These are phyloP conservation scores for Gallinago undulata DNA, from an alignment of 2,113 vertebrate species.

Conservation along the genomic window DNA sequence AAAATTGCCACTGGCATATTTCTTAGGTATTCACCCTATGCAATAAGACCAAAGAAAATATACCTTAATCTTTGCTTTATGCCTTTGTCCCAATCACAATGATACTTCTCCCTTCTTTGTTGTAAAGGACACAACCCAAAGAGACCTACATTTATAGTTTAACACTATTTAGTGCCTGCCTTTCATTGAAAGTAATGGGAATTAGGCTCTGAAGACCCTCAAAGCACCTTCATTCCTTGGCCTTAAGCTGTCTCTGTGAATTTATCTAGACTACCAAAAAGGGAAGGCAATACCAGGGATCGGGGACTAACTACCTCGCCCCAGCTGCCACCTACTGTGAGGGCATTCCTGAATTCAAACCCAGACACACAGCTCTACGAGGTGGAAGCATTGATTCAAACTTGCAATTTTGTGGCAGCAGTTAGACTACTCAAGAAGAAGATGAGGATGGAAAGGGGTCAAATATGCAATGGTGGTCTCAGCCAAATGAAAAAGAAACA, in stretches of 20 bases:
- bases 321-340: slow-evolving; percentile 29
- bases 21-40: not conserved
- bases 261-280: not conserved
- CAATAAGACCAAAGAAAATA: not conserved
- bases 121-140: not conserved
- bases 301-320: not conserved
- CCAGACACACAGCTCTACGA: not conserved
- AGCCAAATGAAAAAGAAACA: not conserved
- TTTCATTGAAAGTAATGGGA: not conserved
- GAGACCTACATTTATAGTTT: not conserved
- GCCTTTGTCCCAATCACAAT: not conserved
- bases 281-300: not conserved
- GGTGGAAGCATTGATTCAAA: not conserved
- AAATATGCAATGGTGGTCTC: not conserved
- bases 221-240: not conserved
- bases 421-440: slow-evolving; percentile 2
- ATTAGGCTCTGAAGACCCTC: not conserved
- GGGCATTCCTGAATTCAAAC: not conserved
- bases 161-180: not conserved
- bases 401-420: slow-evolving; percentile 1
- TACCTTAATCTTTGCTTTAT: not conserved
- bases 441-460: not conserved
- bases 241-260: not conserved
- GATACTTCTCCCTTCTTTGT: not conserved
- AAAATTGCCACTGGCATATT: not conserved